These are phyloP conservation scores for Mus spicilegus DNA, from an alignment of 2,113 vertebrate genomes.

Conservation along the genomic window DNA sequence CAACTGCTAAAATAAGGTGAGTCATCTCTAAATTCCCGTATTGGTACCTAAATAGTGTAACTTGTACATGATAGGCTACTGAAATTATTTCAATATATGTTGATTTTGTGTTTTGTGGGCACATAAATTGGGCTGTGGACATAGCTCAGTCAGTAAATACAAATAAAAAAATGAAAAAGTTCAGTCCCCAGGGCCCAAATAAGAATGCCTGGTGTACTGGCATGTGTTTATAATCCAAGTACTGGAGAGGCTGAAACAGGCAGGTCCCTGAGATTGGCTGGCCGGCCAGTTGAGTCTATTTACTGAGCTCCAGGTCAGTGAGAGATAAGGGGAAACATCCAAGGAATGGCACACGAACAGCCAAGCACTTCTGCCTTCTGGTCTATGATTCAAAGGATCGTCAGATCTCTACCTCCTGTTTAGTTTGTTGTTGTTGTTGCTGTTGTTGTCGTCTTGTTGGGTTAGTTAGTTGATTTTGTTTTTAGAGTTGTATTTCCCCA, in stretches of 20 bases:
- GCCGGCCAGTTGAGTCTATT: neutral
- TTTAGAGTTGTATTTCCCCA: no score
- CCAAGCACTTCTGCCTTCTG: neutral
- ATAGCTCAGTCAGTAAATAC: neutral
- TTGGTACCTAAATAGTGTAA: neutral
- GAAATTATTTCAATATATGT: conserved; percentile 4
- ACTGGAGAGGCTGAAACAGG: neutral
- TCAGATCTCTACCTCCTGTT: no score
- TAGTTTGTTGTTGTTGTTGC: no score
- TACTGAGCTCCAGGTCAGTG: neutral
- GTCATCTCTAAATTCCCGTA: neutral
- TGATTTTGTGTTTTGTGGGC: conserved; percentile 33
- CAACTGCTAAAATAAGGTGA: neutral
- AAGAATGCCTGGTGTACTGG: neutral
- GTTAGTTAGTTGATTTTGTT: no score
- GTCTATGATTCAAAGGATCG: neutral
- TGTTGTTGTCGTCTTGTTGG: no score
- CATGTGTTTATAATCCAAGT: no score
- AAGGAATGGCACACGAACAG: neutral
- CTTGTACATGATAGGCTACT: neutral
- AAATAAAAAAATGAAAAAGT: neutral
- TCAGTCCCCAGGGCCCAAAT: neutral
- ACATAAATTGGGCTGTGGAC: conserved; percentile 38
- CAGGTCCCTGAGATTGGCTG: neutral
- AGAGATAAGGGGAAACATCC: neutral